Evolutionary conservation across 2,888 invertebrate genomes (phyloP), one percentile per base, ranked within the genome.

Genomic region (Sinohyriopsis cumingii): DNA sequence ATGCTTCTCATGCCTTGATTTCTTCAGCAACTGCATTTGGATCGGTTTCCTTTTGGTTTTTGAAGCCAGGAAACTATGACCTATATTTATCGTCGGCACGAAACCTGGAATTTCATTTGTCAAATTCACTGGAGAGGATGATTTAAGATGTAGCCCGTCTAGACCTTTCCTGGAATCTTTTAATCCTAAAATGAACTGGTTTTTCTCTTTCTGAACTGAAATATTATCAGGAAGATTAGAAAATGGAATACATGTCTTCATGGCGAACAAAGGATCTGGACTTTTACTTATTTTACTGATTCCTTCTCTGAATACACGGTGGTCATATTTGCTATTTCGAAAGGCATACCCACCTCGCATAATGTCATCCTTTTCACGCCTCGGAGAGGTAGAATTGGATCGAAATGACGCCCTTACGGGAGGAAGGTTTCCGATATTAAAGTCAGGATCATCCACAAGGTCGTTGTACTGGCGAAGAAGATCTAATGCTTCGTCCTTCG

Each of bases 181-280:
- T 15, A 84, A 74, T 55, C 80, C 79, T 60, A 84, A 78, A 12
- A 77, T 68, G 60, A 80, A 80, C 63, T 77, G 71, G 61, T 80
- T 75, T 60, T 80, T 79, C 72, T 82, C 78, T 56, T 79, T 75
- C 22, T 78, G 76, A 22, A 84, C 72, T 12, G 78, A 72, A 25
- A 84, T 69, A 65, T 63, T 82, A 28, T 82, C 80, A 5, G 83
- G 82, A 22, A 82, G 66, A 72, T 82, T 84, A 24, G 82, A 78
- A 55, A 79, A 76, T 18, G 79, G 72, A 28, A 84, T n/a, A n/a
- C n/a, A 71, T 62, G 77, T 71, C 20, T 79, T 77, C 20, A 82
- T 59, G 4, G 78, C 68, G 65, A 82, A 79, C 2, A 78, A 72
- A 1, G 80, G 81, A 18, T 76, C 76, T 5, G 70, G 75, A 15